Base-by-base conservation (phyloP, 2,888 invertebrate genomes). In the Dioctria linearis region DNA sequence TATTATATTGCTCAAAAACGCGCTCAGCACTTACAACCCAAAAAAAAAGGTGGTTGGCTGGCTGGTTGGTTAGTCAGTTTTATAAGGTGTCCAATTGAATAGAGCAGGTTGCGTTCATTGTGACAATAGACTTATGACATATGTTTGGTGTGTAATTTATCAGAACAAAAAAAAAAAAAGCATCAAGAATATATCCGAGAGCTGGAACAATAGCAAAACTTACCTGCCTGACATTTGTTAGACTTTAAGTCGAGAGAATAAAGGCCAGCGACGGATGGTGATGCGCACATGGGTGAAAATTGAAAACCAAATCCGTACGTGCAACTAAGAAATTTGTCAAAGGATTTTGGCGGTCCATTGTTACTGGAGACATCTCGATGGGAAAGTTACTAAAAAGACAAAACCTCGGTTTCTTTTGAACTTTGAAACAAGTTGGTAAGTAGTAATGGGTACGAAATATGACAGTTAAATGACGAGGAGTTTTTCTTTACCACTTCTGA, bases 381-480 rank as follows among this genome's bases (percentile, higher is more conserved):
- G 76, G 63, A 63, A 76, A 61, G 76, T 76, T 46, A 39, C 61
- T 63, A 46, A 65, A 81, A 80, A 81, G 80, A 81, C 80, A 78
- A 80, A 80, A 80, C 61, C 80, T 78, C 81, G 81, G 81, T 80
- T 43, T 80, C 81, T 81, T 81, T 81, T 81, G 81, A 81, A 81
- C 80, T 75, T 57, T 75, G 75, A 5, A 46, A 43, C 37, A 39
- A 49, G 25, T 25, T 49, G 51, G 61, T 69, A 46, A 75, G 73
- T 75, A 59, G 73, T 75, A 75, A 75, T 57, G 59, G 40, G 73
- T 75, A 59, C 73, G 42, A 43, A 43, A 42, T 40, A 75, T 59
- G 73, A 75, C 73, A 59, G 57, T 25, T n/a, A 57, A 25, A 49
- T 75, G 73, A 75, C 73, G 73, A 75, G 59, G 73, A 59, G 42